Evolutionary conservation across 2,888 invertebrate species (phyloP).

Genomic region (Lithophane ornitopus): DNA sequence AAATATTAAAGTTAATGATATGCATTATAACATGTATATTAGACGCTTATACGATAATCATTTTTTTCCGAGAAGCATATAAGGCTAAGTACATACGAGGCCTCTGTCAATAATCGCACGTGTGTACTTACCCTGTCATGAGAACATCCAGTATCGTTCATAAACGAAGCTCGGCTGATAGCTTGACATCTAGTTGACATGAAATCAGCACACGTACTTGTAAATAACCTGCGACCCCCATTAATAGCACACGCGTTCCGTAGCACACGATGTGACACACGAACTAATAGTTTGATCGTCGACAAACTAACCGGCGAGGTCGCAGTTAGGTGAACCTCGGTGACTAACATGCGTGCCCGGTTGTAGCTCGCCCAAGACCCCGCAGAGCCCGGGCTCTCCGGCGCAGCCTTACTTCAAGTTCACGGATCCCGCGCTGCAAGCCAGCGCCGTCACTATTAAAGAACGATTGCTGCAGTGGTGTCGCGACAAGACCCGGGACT

Average conservation of each 20-base stretch:
- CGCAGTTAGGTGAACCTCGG: slow-evolving; percentile 61
- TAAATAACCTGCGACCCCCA: slow-evolving; percentile 77
- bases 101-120: slow-evolving; percentile 58
- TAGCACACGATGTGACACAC: slow-evolving; percentile 74
- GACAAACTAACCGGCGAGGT: slow-evolving; percentile 68
- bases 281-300: slow-evolving; percentile 71
- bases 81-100: slow-evolving; percentile 70
- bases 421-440: slow-evolving; percentile 97
- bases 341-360: slow-evolving; percentile 87
- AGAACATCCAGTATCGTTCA: slow-evolving; percentile 60
- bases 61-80: slow-evolving; percentile 63
- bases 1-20: slow-evolving; percentile 81
- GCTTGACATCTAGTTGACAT: slow-evolving; percentile 68
- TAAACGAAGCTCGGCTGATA: slow-evolving; percentile 59
- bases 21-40: slow-evolving; percentile 80
- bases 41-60: slow-evolving; percentile 78
- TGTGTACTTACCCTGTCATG: slow-evolving; percentile 54
- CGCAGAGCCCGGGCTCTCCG: slow-evolving; percentile 91
- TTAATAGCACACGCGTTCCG: slow-evolving; percentile 75
- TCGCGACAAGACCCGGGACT: slow-evolving; percentile 99
- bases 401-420: slow-evolving; percentile 96
- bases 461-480: slow-evolving; percentile 99
- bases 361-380: slow-evolving; percentile 94
- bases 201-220: slow-evolving; percentile 70
- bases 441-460: slow-evolving; percentile 98